Conservation (phyloP, 1,140 invertebrate genomes). For the Drosophila tani region DNA sequence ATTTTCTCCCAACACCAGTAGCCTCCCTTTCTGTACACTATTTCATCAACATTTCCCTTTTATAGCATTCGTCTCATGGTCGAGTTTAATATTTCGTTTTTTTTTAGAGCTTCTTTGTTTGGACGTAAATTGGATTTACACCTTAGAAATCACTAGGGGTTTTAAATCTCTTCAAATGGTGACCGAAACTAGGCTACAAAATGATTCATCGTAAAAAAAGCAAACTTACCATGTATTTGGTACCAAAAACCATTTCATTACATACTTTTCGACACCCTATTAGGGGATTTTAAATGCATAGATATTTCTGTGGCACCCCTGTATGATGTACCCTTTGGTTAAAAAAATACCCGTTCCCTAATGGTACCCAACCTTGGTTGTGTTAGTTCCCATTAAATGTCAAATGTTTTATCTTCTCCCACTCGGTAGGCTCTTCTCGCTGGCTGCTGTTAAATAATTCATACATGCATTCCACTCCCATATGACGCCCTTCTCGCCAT, state of each 20-base stretch:
- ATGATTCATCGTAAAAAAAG: too few species aligned
- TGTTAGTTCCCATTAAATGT: slow-evolving; percentile 12
- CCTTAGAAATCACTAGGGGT: too few species aligned
- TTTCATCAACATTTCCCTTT: slow-evolving; percentile 4
- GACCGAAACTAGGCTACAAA: too few species aligned
- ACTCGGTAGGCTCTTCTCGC: not conserved
- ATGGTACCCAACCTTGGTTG: not conserved
- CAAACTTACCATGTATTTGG: too few species aligned
- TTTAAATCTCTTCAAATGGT: too few species aligned
- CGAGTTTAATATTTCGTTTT: slow-evolving; percentile 5
- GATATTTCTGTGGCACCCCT: too few species aligned
- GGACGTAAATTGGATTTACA: slow-evolving; percentile 7
- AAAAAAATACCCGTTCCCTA: not conserved
- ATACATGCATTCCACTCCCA: slow-evolving; percentile 9
- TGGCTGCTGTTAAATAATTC: slow-evolving; percentile 17
- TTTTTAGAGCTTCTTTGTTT: not conserved
- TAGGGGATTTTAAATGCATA: too few species aligned
- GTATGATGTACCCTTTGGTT: not conserved
- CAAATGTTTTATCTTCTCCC: slow-evolving; percentile 14
- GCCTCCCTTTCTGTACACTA: not conserved
- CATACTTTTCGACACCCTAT: too few species aligned
- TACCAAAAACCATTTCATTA: too few species aligned
- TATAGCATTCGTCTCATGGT: slow-evolving; percentile 6
- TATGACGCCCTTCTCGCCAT: not conserved
- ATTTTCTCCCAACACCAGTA: slow-evolving; percentile 3